phyloP scores from a whole-genome alignment of 2,888 invertebrate species.

The Lycaena phlaeas region DNA sequence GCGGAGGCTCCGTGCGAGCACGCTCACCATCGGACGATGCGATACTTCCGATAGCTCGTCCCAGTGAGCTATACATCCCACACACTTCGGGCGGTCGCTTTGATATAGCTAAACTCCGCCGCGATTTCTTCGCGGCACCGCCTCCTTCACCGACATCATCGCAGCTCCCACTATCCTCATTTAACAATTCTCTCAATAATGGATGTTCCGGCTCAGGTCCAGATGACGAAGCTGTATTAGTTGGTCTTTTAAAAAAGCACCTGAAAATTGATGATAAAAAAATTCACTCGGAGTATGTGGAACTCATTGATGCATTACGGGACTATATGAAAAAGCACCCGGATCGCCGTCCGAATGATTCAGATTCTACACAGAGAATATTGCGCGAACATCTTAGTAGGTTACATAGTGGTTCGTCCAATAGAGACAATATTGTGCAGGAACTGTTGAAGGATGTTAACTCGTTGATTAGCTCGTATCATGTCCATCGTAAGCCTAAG shows the following conservation, averaged over 20 bases:
- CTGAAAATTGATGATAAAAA: constrained; percentile 73
- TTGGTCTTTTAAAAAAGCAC: constrained; percentile 78
- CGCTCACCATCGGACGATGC: constrained; percentile 79
- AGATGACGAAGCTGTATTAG: constrained; percentile 70
- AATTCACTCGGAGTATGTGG: constrained; percentile 71
- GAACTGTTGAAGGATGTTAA: constrained; percentile 82
- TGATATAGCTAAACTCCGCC: constrained; percentile 78
- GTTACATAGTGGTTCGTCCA: constrained; percentile 77
- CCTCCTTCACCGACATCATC: constrained; percentile 36
- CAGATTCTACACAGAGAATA: constrained; percentile 60
- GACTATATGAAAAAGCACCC: constrained; percentile 65
- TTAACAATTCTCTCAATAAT: constrained; percentile 47
- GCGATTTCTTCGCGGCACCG: constrained; percentile 76
- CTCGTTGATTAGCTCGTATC: constrained; percentile 80
- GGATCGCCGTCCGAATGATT: constrained; percentile 40
- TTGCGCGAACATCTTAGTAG: constrained; percentile 78
- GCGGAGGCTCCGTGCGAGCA: constrained; percentile 79
- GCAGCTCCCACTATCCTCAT: constrained; percentile 30
- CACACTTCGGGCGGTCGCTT: constrained; percentile 76
- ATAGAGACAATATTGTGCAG: constrained; percentile 79
- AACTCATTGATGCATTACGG: constrained; percentile 76
- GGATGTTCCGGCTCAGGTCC: constrained; percentile 37
- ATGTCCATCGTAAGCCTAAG: constrained; percentile 79
- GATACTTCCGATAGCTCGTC: constrained; percentile 52
- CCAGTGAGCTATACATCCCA: constrained; percentile 59